Evolutionary conservation across 2,113 vertebrate genomes (phyloP).

Genomic region (Gasterosteus nipponicus): DNA sequence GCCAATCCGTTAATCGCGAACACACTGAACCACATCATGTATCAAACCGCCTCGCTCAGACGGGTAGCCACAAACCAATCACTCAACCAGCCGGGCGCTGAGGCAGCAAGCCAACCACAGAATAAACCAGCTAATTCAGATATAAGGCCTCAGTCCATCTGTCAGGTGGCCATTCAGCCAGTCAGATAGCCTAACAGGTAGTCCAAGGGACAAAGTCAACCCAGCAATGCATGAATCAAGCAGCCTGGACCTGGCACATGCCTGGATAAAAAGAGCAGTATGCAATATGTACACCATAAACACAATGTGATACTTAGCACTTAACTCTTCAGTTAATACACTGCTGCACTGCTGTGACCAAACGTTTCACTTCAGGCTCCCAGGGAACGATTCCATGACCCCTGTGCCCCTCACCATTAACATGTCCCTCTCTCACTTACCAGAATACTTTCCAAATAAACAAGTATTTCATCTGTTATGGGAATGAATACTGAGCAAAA

Average conservation of each 20-base stretch:
- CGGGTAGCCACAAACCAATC: slow-evolving; percentile 59
- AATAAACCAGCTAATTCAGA: slow-evolving; percentile 59
- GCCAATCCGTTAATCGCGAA: slow-evolving; percentile 76
- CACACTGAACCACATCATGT: slow-evolving; percentile 71
- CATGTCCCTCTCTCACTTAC: slow-evolving; percentile 52
- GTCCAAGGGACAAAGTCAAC: slow-evolving; percentile 51
- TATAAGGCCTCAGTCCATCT: slow-evolving; percentile 41
- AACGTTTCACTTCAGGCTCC: slow-evolving; percentile 61
- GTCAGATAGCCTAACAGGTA: slow-evolving; percentile 36
- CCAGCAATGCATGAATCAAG: slow-evolving; percentile 17
- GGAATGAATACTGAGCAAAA: slow-evolving; percentile 65
- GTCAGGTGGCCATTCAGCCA: slow-evolving; percentile 33
- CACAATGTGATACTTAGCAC: slow-evolving; percentile 73
- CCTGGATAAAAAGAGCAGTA: slow-evolving; percentile 63
- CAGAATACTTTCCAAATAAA: slow-evolving; percentile 65
- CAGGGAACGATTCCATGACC: slow-evolving; percentile 50
- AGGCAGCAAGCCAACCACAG: slow-evolving; percentile 58
- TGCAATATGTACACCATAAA: slow-evolving; percentile 75
- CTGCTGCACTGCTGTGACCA: slow-evolving; percentile 54
- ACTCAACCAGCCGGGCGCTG: slow-evolving; percentile 66
- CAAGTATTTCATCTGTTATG: slow-evolving; percentile 68
- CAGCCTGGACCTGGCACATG: slow-evolving; percentile 48
- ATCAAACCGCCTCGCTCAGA: slow-evolving; percentile 70
- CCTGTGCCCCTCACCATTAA: slow-evolving; percentile 49
- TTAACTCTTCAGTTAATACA: slow-evolving; percentile 58